Evolutionary conservation across 2,888 invertebrate genomes (phyloP), one percentile per base, ranked within the genome.

Genomic region (Dioctria linearis): DNA sequence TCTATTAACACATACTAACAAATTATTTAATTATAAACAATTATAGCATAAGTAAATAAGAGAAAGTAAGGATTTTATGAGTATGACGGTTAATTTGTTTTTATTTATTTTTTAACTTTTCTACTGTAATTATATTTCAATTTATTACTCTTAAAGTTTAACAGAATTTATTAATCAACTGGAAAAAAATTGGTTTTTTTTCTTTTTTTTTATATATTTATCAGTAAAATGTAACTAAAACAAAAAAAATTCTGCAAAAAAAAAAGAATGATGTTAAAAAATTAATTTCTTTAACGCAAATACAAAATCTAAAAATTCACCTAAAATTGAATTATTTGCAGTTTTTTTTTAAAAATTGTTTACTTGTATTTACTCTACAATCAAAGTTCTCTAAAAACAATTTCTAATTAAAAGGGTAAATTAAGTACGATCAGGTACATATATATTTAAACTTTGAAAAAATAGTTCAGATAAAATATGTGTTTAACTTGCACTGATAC

Each of bases 1-100:
- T 81, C 65, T 78, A 82, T 66, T 81, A 79, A 80, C 71, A 75
- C 79, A 76, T 66, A 76, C 75, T 73, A 78, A 80, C 57, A 80
- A 82, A 75, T 80, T 75, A 80, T 61, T 49, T 63, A 63, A 65
- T 57, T 25, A 25, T 65, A 78, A 51, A 79, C 71, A 76, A 81
- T 79, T 71, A 25, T 25, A 79, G 65, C 57, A 76, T 25, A 25
- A 25, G 51, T 61, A 43, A 73, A 73, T 73, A 75, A 65, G 73
- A 40, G 59, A 73, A 73, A 73, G 54, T 57, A 73, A 75, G 73
- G 71, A 80, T 65, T 80, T 54, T 73, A 65, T 65, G 65, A 65
- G 49, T 73, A 49, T 65, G 73, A 73, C 73, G 73, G 59, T 39
- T 13, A 25, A 39, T 54, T 54, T 54, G 51, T 71, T 57, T 57